A percentile compares a stretch with the other conserved stretches of the same genome.
phyloP scores from a whole-genome alignment of 2,888 invertebrate genomes.

The Brenthis daphne region DNA sequence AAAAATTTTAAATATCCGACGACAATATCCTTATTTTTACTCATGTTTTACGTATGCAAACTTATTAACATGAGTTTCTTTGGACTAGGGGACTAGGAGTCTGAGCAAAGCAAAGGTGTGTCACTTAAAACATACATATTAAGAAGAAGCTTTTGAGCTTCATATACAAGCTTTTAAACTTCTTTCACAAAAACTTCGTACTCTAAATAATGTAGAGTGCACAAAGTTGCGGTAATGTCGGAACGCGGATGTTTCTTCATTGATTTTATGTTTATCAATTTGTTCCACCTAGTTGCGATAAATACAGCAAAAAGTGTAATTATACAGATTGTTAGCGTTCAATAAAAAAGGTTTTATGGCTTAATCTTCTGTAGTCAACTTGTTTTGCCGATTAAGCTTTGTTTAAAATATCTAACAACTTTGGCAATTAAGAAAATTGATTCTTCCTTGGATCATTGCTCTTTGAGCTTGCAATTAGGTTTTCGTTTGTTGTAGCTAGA shows the following conservation, averaged over 20 bases:
- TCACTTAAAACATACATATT: too few species aligned
- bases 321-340: slow-evolving; percentile 34
- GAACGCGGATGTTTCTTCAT: slow-evolving; percentile 43
- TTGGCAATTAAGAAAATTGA: slow-evolving; percentile 15
- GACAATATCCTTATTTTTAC: too few species aligned
- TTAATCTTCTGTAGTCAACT: slow-evolving; percentile 27
- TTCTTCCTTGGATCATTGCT: slow-evolving; percentile 7
- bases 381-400: slow-evolving; percentile 17
- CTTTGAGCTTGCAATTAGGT: background rate
- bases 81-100: too few species aligned
- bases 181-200: too few species aligned
- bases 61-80: too few species aligned
- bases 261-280: slow-evolving; percentile 42
- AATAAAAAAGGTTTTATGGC: slow-evolving; percentile 33
- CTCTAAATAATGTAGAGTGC: background rate
- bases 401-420: slow-evolving; percentile 14
- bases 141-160: too few species aligned
- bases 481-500: background rate
- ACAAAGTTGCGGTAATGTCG: background rate
- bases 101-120: too few species aligned
- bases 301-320: slow-evolving; percentile 33
- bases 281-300: slow-evolving; percentile 38
- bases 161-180: too few species aligned
- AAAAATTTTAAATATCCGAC: too few species aligned
- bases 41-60: too few species aligned